phyloP scores from a whole-genome alignment of 35 echinoderm and acorn worm genomes.

The Anneissia japonica region DNA sequence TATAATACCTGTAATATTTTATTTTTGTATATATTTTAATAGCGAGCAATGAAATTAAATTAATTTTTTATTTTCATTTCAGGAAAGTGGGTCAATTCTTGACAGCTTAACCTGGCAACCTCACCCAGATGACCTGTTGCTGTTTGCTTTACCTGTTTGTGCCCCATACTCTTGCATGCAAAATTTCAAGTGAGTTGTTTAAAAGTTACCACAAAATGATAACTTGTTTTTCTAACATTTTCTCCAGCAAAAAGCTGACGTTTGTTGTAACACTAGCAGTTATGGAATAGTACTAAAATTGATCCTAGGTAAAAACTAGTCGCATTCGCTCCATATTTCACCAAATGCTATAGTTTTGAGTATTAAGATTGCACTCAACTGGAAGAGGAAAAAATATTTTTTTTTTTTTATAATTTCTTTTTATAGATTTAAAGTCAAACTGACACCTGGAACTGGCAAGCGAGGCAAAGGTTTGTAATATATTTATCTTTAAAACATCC shows the following conservation, averaged over 20 bases:
- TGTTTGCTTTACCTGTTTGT: constrained; percentile 91
- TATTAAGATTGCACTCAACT: no score
- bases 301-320: no score
- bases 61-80: constrained; percentile 9
- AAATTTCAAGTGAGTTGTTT: constrained; percentile 89
- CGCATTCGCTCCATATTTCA: no score
- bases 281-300: no score
- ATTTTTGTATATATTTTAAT: neutral
- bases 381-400: no score
- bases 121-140: constrained; percentile 59
- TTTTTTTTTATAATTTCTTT: neutral
- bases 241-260: no score
- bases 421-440: constrained; percentile 83
- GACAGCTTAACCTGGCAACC: constrained; percentile 77
- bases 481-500: no score
- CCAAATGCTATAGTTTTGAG: no score
- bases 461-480: constrained; percentile 94
- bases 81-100: constrained; percentile 59
- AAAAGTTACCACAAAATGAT: no score
- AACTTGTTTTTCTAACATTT: no score
- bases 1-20: neutral
- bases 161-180: constrained; percentile 89
- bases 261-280: no score
- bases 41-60: no score
- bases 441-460: constrained; percentile 77